Conservation (phyloP, 2,113 vertebrate species). For the Sapajus apella region DNA sequence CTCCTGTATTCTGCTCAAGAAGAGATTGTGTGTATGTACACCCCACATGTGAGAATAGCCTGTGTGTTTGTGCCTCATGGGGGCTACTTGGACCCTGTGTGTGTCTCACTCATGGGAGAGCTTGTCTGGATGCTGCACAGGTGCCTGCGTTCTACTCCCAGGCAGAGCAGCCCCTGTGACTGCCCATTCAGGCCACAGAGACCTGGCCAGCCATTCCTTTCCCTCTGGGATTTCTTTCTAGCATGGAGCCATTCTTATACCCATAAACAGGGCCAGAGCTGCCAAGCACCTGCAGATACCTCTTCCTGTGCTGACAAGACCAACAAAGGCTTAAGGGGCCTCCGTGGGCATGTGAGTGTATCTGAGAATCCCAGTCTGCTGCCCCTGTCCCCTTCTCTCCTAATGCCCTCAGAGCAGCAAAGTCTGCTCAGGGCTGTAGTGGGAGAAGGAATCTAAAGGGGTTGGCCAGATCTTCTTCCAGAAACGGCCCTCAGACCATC, state of each 20-base stretch:
- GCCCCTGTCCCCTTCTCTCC: neutral
- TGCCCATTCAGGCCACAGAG: neutral
- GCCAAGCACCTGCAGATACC: constrained; percentile 32
- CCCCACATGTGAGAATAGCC: neutral
- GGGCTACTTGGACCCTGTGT: neutral
- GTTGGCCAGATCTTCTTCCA: neutral
- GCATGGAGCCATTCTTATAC: neutral
- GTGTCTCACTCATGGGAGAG: neutral
- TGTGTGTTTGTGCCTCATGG: neutral
- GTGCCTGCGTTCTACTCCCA: neutral
- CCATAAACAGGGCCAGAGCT: constrained; percentile 10
- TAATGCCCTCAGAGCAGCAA: neutral
- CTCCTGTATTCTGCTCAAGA: neutral
- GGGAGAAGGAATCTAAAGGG: neutral
- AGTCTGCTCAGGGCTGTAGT: neutral
- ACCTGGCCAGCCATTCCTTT: neutral
- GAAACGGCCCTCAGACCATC: neutral
- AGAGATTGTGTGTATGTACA: neutral
- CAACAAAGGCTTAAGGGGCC: constrained; percentile 22
- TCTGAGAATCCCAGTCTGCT: neutral
- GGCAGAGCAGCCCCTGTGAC: neutral
- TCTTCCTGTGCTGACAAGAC: constrained; percentile 3
- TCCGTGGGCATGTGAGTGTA: neutral
- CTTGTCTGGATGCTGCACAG: neutral
- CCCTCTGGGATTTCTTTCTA: constrained; percentile 22